Base-by-base conservation (phyloP, 35 echinoderm and acorn worm species). In the Amphiura filiformis region DNA sequence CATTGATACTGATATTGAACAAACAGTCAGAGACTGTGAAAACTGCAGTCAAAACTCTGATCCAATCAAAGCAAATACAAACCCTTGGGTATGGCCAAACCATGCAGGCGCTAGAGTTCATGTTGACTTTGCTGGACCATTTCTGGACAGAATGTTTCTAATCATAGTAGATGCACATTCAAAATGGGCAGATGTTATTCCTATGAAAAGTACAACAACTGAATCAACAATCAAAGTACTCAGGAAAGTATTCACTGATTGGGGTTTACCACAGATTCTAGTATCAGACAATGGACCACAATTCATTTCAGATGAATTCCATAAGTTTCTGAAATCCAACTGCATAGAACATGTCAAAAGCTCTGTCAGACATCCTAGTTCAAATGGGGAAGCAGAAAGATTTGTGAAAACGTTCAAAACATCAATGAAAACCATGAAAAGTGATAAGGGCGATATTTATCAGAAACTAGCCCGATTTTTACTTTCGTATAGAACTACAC, bases 261-360 rank as follows among this genome's bases (percentile, higher is more conserved):
- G 82, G 41, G 94, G 94, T 61, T 65, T 93, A 14, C 91, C 95
- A 37, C 84, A 93, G 32, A 85, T 84, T 0, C 26, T 97, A 18
- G 95, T 91, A 13, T 89, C 86, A 52, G 91, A 93, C 39, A 97
- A 93, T 76, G 91, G 84, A 0, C 84, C 84, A 78, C 83, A 39
- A 31, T 97, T 88, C 65, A 79, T 86, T 0, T 80, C 79, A 18
- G 91, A 93, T n/a, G 86, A 93, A 39, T 93, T 91, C 76, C 23
- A 75, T 13, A 84, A 33, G 17, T 97, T 90, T 84, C 77, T 88
- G 11, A 75, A 31, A 31, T 78, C 75, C 11, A 93, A 93, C 37
- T 78, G 78, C 37, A 84, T 93, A 31, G 34, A 33, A 56, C 86
- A 88, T 33, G 47, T 39, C 15, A 76, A 26, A 17, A 42, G 36